Conservation (phyloP, 2,888 invertebrate genomes). For the Xestia c-nigrum region DNA sequence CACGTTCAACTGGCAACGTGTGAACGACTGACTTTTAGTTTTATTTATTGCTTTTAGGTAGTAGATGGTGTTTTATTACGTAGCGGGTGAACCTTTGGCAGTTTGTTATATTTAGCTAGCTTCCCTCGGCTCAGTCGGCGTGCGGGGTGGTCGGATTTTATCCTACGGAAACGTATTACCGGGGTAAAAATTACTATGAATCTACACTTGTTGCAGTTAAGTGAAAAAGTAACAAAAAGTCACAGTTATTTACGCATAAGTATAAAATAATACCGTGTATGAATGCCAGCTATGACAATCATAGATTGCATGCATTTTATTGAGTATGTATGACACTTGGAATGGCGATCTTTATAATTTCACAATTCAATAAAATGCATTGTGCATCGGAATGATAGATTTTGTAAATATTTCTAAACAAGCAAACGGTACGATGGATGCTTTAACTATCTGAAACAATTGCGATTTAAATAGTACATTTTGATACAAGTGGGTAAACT, state of each 20-base stretch:
- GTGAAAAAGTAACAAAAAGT: not conserved
- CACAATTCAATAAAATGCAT: not conserved
- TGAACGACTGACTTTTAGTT: conserved; percentile 43
- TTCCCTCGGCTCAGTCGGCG: not conserved
- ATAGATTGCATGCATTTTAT: not conserved
- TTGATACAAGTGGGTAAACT: no score
- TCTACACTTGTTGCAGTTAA: not conserved
- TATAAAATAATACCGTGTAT: not conserved
- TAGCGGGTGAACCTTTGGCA: not conserved
- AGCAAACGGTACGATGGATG: not conserved
- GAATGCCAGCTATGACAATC: not conserved
- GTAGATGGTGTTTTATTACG: conserved; percentile 13
- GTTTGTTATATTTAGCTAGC: not conserved
- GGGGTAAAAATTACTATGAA: not conserved
- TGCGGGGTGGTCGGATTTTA: not conserved
- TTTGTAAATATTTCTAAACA: not conserved
- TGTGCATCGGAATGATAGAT: not conserved
- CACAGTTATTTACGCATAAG: not conserved
- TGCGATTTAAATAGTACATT: no score
- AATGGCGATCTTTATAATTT: not conserved
- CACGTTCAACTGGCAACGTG: conserved; percentile 31
- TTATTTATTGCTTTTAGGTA: conserved; percentile 41
- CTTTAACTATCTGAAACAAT: not conserved
- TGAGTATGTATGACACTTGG: not conserved
- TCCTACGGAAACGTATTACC: not conserved